phyloP scores from a whole-genome alignment of 2,113 vertebrate species.

The Sminthopsis crassicaudata region DNA sequence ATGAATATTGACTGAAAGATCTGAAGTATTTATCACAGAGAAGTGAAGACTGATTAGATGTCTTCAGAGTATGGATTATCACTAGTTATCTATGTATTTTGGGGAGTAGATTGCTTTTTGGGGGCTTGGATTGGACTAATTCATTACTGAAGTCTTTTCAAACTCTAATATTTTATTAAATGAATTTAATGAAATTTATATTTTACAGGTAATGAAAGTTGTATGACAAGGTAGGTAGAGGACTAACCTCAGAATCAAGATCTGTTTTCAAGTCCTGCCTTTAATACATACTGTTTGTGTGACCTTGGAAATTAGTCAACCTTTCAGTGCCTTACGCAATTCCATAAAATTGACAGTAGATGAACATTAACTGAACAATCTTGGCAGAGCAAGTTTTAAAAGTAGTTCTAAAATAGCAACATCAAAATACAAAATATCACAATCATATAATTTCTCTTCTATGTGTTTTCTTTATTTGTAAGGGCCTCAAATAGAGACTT shows the following conservation, averaged over 20 bases:
- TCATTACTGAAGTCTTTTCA: background rate
- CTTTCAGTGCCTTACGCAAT: background rate
- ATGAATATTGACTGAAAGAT: background rate
- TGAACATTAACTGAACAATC: background rate
- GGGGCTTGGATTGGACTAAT: background rate
- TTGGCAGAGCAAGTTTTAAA: background rate
- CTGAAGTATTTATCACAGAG: background rate
- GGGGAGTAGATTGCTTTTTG: background rate
- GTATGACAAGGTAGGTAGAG: background rate
- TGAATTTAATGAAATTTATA: background rate
- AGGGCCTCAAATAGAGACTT: background rate
- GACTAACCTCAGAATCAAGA: background rate
- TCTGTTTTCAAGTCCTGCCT: background rate
- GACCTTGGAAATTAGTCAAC: background rate
- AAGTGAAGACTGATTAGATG: background rate
- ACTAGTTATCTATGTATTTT: background rate
- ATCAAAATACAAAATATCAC: background rate
- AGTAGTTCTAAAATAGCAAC: background rate
- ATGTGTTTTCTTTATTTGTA: background rate
- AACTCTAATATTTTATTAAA: background rate
- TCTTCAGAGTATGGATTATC: background rate
- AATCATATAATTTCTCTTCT: background rate
- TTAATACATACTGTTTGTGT: background rate
- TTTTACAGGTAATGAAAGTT: background rate
- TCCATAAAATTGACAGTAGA: background rate